Base-by-base conservation (phyloP, 1,140 invertebrate species). In the Drosophila guanche region DNA sequence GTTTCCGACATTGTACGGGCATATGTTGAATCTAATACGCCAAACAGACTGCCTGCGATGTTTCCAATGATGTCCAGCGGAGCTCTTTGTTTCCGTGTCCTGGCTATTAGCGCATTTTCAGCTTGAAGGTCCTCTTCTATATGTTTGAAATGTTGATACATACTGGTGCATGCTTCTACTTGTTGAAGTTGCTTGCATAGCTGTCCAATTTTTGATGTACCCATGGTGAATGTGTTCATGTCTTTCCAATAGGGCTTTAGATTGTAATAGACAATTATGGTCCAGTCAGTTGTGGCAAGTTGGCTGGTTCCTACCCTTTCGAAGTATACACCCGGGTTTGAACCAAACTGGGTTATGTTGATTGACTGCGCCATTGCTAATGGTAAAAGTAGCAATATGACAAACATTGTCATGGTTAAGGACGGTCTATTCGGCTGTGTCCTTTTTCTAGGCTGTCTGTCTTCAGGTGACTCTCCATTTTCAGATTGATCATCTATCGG, bases 1-100 rank as follows among this genome's bases (percentile, higher is more conserved):
- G 41, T 43, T 5, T 27, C 16, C 22, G 53, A 42, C 53, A 45
- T 46, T 8, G 46, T 10, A 6, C 5, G 27, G 29, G 29, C 43
- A 47, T 29, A 57, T 22, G 23, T 16, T 6, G 25, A 51, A 12
- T 60, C 58, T 29, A 52, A 33, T 52, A 60, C 48, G 4, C 58
- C 37, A 42, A 60, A 52, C 1, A 60, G 40, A 52, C 58, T 60
- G 22, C 42, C 25, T 14, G 6, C 27, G 6, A 29, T 7, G 6
- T 29, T 29, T 29, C 6, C 27, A 7, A 29, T 29, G 27, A 29
- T 29, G 5, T 29, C 27, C 27, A 29, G 6, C 27, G 6, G 27
- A 7, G 27, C 6, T 29, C 27, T 6, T 3, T 23, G 29, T 8
- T 33, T 22, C 16, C 41, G 10, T 16, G 40, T 20, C 45, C 10